A percentile compares a stretch with the other conserved stretches of the same genome.
These are phyloP conservation scores for Hestina assimilis DNA, from an alignment of 1,140 invertebrate genomes.

Conservation along the genomic window DNA sequence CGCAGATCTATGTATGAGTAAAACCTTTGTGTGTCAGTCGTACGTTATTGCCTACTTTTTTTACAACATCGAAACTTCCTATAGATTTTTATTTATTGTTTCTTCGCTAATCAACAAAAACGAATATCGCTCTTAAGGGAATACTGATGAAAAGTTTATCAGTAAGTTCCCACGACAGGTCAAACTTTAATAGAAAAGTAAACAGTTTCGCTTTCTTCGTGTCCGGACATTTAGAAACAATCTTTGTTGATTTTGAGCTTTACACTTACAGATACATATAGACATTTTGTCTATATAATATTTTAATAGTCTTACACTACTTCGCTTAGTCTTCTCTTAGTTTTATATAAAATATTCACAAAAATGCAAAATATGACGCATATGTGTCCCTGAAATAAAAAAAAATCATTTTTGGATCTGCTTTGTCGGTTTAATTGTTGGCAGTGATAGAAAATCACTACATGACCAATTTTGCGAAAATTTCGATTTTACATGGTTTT, in stretches of 20 bases:
- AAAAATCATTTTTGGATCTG: too few relatives aligned
- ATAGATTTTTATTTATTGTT: neutral
- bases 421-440: too few relatives aligned
- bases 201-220: slow-evolving; percentile 18
- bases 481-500: too few relatives aligned
- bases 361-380: too few relatives aligned
- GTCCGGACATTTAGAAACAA: slow-evolving; percentile 19
- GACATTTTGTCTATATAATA: too few relatives aligned
- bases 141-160: neutral
- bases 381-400: too few relatives aligned
- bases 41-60: slow-evolving; percentile 1
- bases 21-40: neutral
- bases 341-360: too few relatives aligned
- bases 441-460: too few relatives aligned
- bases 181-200: slow-evolving; percentile 22
- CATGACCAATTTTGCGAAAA: too few relatives aligned
- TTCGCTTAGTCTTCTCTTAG: too few relatives aligned
- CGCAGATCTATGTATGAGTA: neutral
- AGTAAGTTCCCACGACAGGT: slow-evolving; percentile 23
- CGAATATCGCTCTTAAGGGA: neutral
- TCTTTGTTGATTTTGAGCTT: slow-evolving; percentile 10
- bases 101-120: slow-evolving; percentile 9
- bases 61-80: neutral
- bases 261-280: neutral
- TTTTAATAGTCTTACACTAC: too few relatives aligned